phyloP scores from a whole-genome alignment of 1,140 invertebrate genomes.

The Drosophila guanche region DNA sequence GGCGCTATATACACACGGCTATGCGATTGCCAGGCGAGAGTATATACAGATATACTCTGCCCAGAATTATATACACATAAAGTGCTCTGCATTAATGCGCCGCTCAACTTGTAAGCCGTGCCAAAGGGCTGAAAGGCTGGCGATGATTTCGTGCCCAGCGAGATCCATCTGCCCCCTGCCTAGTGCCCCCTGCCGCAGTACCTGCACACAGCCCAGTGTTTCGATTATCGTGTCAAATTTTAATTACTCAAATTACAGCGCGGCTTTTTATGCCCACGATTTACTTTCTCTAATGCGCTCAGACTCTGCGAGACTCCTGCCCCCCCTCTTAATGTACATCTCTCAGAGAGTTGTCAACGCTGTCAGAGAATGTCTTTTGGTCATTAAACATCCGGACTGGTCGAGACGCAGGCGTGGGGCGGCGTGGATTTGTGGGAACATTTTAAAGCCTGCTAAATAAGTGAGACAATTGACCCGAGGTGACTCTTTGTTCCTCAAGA shows the following conservation, averaged over 20 bases:
- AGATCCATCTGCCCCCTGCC: conserved; percentile 25
- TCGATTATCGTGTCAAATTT: conserved; percentile 81
- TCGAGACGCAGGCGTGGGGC: conserved; percentile 5
- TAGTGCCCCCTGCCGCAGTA: neutral
- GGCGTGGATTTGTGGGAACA: conserved; percentile 42
- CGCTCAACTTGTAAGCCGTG: conserved; percentile 65
- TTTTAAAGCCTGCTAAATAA: conserved; percentile 70
- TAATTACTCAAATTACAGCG: conserved; percentile 80
- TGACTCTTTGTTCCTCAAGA: conserved; percentile 6
- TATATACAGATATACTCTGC: conserved; percentile 35
- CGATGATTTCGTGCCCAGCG: conserved; percentile 35
- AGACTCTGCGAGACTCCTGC: conserved; percentile 16
- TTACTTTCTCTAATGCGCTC: conserved; percentile 51
- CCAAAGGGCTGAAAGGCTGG: conserved; percentile 49
- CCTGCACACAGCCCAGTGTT: conserved; percentile 12
- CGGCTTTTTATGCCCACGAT: conserved; percentile 69
- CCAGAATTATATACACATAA: conserved; percentile 43
- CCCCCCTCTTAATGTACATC: conserved; percentile 12
- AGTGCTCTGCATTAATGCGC: conserved; percentile 58
- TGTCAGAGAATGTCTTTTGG: conserved; percentile 59
- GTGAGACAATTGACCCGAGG: conserved; percentile 70
- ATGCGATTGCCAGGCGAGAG: neutral
- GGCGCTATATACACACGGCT: conserved; percentile 13
- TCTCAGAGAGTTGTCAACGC: conserved; percentile 65
- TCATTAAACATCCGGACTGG: conserved; percentile 65